A percentile compares a stretch with the other conserved stretches of the same genome.
Conservation (phyloP, 2,113 vertebrate genomes). For the Oreochromis spilurus region DNA sequence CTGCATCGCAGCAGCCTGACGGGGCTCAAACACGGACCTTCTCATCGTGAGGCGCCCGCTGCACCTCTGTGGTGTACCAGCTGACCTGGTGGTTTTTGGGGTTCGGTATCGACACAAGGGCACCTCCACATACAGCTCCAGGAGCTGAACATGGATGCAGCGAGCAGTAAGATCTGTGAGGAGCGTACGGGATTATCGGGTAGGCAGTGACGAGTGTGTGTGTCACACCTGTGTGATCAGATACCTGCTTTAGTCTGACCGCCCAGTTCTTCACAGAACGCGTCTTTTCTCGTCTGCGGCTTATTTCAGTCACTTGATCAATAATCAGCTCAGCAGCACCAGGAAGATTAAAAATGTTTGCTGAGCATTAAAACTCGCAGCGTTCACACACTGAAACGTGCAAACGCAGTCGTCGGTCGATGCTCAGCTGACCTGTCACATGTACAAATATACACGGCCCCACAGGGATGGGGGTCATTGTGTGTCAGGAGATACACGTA, state of each 20-base stretch:
- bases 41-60: background rate
- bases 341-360: background rate
- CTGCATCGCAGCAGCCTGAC: background rate
- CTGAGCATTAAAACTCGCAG: background rate
- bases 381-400: background rate
- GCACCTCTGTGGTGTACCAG: background rate
- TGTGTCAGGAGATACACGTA: background rate
- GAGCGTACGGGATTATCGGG: background rate
- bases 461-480: no score
- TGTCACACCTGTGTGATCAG: background rate
- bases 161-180: background rate
- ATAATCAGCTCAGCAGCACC: background rate
- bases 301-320: background rate
- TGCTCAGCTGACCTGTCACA: background rate
- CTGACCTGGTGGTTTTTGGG: background rate
- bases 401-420: background rate
- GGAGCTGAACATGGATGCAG: background rate
- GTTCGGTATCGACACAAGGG: background rate
- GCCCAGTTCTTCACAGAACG: background rate
- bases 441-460: no score
- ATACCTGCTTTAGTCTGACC: background rate
- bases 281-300: background rate
- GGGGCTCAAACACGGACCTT: no score
- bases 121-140: background rate
- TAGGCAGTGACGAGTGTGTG: background rate